These are phyloP conservation scores for Serranochromis macrocephalus DNA, from an alignment of 2,113 vertebrate species.

Conservation along the genomic window DNA sequence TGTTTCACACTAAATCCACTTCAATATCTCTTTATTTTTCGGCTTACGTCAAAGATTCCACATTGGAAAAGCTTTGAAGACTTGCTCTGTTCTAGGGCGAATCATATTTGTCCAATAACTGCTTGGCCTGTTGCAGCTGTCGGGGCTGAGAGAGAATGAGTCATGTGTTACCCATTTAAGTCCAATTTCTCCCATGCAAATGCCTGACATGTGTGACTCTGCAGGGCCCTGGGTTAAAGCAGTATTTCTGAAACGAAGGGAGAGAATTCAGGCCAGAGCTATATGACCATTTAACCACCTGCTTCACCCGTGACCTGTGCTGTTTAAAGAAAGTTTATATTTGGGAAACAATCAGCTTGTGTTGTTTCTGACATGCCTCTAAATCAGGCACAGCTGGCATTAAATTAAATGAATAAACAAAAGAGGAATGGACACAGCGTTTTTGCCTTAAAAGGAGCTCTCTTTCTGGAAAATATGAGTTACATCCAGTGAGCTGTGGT, in stretches of 20 bases:
- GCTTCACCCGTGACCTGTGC: slow-evolving; percentile 14
- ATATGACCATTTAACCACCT: slow-evolving; percentile 38
- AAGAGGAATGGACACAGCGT: background rate
- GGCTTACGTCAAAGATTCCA: slow-evolving; percentile 60
- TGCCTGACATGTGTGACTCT: slow-evolving; percentile 63
- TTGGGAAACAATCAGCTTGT: background rate
- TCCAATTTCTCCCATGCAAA: slow-evolving; percentile 63
- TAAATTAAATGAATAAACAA: slow-evolving; percentile 29
- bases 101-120: slow-evolving; percentile 66
- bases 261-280: slow-evolving; percentile 18
- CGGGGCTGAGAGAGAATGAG: slow-evolving; percentile 45
- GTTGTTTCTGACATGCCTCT: slow-evolving; percentile 2
- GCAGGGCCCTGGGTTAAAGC: slow-evolving; percentile 29
- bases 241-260: slow-evolving; percentile 23
- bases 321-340: slow-evolving; percentile 28
- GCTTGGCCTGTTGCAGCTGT: slow-evolving; percentile 62
- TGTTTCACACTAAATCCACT: slow-evolving; percentile 51
- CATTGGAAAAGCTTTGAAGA: slow-evolving; percentile 59
- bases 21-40: slow-evolving; percentile 56
- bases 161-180: slow-evolving; percentile 68
- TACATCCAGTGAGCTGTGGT: background rate
- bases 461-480: slow-evolving; percentile 20
- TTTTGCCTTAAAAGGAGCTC: slow-evolving; percentile 34
- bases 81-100: slow-evolving; percentile 45
- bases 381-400: slow-evolving; percentile 12